Base-by-base conservation (phyloP, 2,113 vertebrate genomes). In the Lamprotornis superbus region DNA sequence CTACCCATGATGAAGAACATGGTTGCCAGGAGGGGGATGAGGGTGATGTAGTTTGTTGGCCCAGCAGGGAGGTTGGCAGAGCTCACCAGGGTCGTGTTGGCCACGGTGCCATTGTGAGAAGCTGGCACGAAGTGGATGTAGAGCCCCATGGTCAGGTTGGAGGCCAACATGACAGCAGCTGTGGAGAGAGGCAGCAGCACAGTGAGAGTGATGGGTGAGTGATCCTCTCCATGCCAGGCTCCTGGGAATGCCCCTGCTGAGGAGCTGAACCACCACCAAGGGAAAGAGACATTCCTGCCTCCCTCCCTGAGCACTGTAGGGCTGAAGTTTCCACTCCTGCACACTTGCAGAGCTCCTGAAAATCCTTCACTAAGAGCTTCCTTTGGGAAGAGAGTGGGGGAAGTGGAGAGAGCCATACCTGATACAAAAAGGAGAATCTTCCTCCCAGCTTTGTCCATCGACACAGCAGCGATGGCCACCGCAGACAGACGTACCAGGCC, bases 1-100 rank as follows among this genome's bases (percentile, higher is more conserved):
- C 67, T 96, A 99, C 99, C 99, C 96, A 99, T 99, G 95, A 99
- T 99, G 95, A 99, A 99, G 88, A 99, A 83, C 98, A 99, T 98
- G 64, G 98, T 98, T 90, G 98, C 98, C 88, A 99, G 97, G 79
- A 99, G 97, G 7, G 99, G 99, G 44, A 99, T 96, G 74, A 98
- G 94, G 18, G 97, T 98, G 87, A 97, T 59, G 76, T 95, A 93
- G 86, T 85, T 88, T 27, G 63, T 33, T 0, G 95, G 61, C 35
- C 87, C 77, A 4, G 73, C 49, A 39, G 68, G 44, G n/a, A 87
- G 83, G 39, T 7, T 87, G 49, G 70, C 90, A 2, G 89, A 61
- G 85, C 23, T 92, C 37, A 0, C 47, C 60, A 93, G 10, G 19
- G 90, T 69, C 21, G 11, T 8, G 7, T 88, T 93, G 57, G 91